Base-by-base conservation (phyloP, 2,888 invertebrate genomes). In the Lasioglossum pauxillum region DNA sequence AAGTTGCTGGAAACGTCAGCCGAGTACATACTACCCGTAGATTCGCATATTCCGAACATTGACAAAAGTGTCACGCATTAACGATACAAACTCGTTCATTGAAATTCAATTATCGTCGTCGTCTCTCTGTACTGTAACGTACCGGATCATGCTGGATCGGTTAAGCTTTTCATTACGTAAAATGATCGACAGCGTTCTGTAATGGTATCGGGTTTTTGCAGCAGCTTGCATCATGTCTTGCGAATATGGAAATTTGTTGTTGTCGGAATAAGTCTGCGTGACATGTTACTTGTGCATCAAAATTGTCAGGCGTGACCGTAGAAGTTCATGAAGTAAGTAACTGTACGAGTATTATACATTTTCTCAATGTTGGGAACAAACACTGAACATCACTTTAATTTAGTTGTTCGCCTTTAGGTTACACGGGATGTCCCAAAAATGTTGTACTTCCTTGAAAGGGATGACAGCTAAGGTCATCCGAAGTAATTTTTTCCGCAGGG, bases 101-200 rank as follows among this genome's bases (percentile, higher is more conserved):
- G 60, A 35, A n/a, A 64, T 79, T 44, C 14, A 35, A 46, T 73
- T 73, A 60, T 38, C 5, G 69, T 23, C 69, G 4, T 12, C 10
- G 19, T 0, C 23, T 53, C 16, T 14, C 53, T 23, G 14, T 10
- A 72, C 72, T 12, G 44, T 60, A 44, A 35, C 35, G 35, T 12
- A n/a, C 27, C 64, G 46, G 14, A 79, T 74, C 46, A 38, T 64
- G 60, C 16, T n/a, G 75, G 19, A 67, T 49, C 38, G 27, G 64
- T 75, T 67, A n/a, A 35, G 73, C 49, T 72, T 80, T 64, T 67
- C 38, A 75, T 27, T 75, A 49, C 19, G 12, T 64, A 64, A 38
- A 46, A 46, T 64, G 64, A 64, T 67, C 49, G 27, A 46, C 16
- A 46, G n/a, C n/a, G 27, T 60, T n/a, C 46, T 67, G 23, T 16